A percentile compares a stretch with the other conserved stretches of the same genome.
Evolutionary conservation across 2,113 vertebrate species (phyloP).

Genomic region (Aspidoscelis tigris): DNA sequence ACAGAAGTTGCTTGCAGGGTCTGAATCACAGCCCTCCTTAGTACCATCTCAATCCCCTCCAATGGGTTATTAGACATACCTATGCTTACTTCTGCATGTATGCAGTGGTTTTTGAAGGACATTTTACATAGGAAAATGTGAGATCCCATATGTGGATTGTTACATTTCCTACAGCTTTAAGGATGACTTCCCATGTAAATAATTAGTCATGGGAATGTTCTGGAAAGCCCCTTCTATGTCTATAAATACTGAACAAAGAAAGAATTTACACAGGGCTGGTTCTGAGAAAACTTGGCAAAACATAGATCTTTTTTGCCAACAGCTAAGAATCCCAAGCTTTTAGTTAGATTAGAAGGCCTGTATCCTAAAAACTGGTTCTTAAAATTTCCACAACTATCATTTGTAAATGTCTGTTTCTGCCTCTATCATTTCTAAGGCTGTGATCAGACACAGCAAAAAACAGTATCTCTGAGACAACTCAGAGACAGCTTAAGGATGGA

Average conservation of each 20-base stretch:
- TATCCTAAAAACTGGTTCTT: background rate
- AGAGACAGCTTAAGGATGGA: no score
- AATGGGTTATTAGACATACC: background rate
- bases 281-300: background rate
- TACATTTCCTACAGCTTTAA: background rate
- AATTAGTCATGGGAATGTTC: background rate
- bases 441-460: no score
- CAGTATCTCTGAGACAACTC: no score
- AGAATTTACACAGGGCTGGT: background rate
- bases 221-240: background rate
- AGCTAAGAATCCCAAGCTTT: background rate
- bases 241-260: background rate
- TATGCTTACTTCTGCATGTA: background rate
- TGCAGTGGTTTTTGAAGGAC: background rate
- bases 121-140: background rate
- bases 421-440: background rate
- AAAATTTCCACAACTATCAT: background rate
- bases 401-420: background rate
- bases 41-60: background rate
- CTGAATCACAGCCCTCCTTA: background rate
- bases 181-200: slow-evolving; percentile 5
- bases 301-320: background rate
- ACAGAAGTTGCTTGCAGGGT: slow-evolving; percentile 1
- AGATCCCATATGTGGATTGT: background rate
- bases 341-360: background rate